Evolutionary conservation across 2,797 vertebrate genomes (phyloP), one percentile per base, ranked within the genome.

Genomic region (Trachurus trachurus): DNA sequence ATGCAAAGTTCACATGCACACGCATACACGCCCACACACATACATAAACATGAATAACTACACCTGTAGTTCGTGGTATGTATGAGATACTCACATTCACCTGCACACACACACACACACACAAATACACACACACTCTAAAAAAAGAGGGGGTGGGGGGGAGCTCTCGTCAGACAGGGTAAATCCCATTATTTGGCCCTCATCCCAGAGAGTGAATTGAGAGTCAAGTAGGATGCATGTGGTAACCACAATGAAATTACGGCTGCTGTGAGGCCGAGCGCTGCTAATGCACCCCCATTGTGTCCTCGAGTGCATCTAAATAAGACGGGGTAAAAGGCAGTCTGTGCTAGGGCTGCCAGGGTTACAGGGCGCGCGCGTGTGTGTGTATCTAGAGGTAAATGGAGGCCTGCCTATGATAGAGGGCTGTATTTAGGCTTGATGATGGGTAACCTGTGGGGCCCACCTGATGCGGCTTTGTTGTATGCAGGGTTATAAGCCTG

Each of bases 171-270:
- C 89, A 90, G 90, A 93, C 86, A 76, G 88, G 92, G 88, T 94
- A 95, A 95, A 96, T 95, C 94, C 94, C 93, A 95, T 96, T 95
- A 96, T 95, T 95, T 95, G 94, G 94, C 94, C 94, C 93, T 95
- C 92, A 92, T 95, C 93, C 93, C 89, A 37, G 93, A 92, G 93
- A 94, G 93, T 90, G 94, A 95, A 95, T 95, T 94, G 94, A 91
- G 94, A 95, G 95, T 96, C 95, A 96, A 96, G 95, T 96, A 96
- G 95, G 93, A 95, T 94, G 94, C 95, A 95, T 94, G 93, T 85
- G 92, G 94, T 95, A 95, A 95, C 94, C 94, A 93, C 94, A 93
- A 95, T 95, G 95, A 96, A 95, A 95, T 95, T 94, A 95, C 90
- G 91, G 94, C 93, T 92, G 93, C 93, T 90, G 92, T 88, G 91